Evolutionary conservation across 2,797 vertebrate species (phyloP), one percentile per base, ranked within the genome.

Genomic region (Danio jaintianensis): DNA sequence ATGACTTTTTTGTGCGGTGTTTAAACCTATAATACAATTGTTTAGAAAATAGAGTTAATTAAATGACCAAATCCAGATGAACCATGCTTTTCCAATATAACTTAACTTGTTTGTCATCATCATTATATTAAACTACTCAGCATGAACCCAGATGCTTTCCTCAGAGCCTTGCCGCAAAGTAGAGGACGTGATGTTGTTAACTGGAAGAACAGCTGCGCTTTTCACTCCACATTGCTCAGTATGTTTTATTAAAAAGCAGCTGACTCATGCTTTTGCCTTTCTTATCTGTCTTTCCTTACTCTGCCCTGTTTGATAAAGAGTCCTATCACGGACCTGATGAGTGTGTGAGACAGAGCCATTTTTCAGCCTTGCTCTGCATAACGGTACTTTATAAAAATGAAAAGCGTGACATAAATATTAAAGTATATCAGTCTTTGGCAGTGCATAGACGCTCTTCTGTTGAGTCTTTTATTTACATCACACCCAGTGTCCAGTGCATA

Each of bases 381-480:
- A 55, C 18, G 12, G 12, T 55, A 12, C 16, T 64, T 7, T 9
- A 55, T 62, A 20, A 59, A 18, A 74, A 61, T 76, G 6, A 53
- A 55, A 76, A 58, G 13, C n/a, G 10, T 67, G 52, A 6, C 42
- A 7, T 56, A 52, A 36, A 47, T 77, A 43, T 75, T 64, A 53
- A 64, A 63, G 11, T 18, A 1, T 4, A 8, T 29, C 29, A 56
- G 56, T 74, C 5, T 40, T 9, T 48, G 45, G 82, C 12, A 62
- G 4, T 50, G 29, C 62, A 48, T 20, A 75, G 56, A 58, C 71
- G 63, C 20, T 9, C 10, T 42, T n/a, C 22, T 53, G 69, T 77
- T 82, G 73, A 82, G 45, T 29, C 50, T 52, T 61, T 78, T 87
- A 69, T 87, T 89, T 85, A 87, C 78, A 58, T 29, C 73, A 47